Evolutionary conservation across 2,888 invertebrate genomes (phyloP).

Genomic region (Petrolisthes manimaculis): DNA sequence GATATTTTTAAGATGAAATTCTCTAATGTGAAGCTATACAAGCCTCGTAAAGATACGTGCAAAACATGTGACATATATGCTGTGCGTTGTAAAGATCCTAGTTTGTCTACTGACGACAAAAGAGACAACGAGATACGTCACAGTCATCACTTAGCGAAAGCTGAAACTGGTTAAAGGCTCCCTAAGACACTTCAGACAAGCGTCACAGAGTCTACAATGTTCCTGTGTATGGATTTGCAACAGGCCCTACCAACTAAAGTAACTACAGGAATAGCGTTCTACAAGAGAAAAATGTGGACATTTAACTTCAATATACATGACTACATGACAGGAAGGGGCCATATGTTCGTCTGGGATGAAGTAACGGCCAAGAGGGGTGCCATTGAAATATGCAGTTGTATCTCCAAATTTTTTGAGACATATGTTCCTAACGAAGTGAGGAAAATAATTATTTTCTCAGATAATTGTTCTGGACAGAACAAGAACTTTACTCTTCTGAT

Average conservation of each 20-base stretch:
- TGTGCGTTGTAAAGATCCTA: neutral
- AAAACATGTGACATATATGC: neutral
- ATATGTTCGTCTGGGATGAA: conserved; percentile 14
- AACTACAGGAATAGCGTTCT: neutral
- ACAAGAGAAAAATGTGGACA: conserved; percentile 2
- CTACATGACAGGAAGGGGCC: neutral
- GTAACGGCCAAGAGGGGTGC: conserved; percentile 8
- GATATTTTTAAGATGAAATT: neutral
- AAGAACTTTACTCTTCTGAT: neutral
- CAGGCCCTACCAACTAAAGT: neutral
- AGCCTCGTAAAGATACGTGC: conserved; percentile 9
- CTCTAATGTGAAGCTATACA: neutral
- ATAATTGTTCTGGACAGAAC: conserved; percentile 8
- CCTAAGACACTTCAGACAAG: neutral
- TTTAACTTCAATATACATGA: conserved; percentile 12
- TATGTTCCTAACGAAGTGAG: neutral
- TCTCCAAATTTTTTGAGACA: neutral
- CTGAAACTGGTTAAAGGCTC: neutral
- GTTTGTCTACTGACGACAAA: neutral
- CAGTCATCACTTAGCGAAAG: neutral
- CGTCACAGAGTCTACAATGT: neutral
- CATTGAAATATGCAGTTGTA: neutral
- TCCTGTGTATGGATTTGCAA: conserved; percentile 17
- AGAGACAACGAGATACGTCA: neutral
- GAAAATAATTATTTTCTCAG: neutral